These are phyloP conservation scores for Enteromius viviparus DNA, from an alignment of 2,797 vertebrate species.

Conservation along the genomic window DNA sequence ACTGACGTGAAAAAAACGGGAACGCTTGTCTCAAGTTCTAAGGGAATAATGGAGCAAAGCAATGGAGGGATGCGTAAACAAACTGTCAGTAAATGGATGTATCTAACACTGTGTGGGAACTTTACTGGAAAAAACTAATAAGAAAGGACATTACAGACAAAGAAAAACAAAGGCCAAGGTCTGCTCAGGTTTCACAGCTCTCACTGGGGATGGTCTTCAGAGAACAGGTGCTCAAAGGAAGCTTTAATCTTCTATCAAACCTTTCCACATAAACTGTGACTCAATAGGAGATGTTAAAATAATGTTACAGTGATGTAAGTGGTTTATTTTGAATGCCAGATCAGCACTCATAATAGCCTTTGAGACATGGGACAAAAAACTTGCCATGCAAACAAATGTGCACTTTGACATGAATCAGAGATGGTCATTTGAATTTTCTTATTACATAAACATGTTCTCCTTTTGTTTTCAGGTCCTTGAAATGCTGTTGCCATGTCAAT, in stretches of 20 bases:
- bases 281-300: not conserved
- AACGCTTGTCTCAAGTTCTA: slow-evolving; percentile 39
- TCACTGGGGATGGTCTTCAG: slow-evolving; percentile 11
- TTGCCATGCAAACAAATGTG: not conserved
- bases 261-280: slow-evolving; percentile 11
- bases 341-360: not conserved
- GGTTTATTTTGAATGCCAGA: not conserved
- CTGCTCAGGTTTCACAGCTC: slow-evolving; percentile 47
- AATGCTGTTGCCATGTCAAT: too few relatives aligned
- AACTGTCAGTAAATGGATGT: slow-evolving; percentile 19
- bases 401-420: not conserved
- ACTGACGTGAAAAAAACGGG: slow-evolving; percentile 14
- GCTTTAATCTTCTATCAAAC: slow-evolving; percentile 47
- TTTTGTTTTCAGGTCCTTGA: not conserved
- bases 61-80: slow-evolving; percentile 49
- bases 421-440: not conserved
- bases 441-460: not conserved
- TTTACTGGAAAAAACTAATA: slow-evolving; percentile 38
- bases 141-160: slow-evolving; percentile 50
- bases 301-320: not conserved
- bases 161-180: slow-evolving; percentile 46
- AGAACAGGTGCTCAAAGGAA: slow-evolving; percentile 45
- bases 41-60: slow-evolving; percentile 49
- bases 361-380: slow-evolving; percentile 6
- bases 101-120: slow-evolving; percentile 43